Evolutionary conservation across 1,140 invertebrate genomes (phyloP).

Genomic region (Drosophila funebris): DNA sequence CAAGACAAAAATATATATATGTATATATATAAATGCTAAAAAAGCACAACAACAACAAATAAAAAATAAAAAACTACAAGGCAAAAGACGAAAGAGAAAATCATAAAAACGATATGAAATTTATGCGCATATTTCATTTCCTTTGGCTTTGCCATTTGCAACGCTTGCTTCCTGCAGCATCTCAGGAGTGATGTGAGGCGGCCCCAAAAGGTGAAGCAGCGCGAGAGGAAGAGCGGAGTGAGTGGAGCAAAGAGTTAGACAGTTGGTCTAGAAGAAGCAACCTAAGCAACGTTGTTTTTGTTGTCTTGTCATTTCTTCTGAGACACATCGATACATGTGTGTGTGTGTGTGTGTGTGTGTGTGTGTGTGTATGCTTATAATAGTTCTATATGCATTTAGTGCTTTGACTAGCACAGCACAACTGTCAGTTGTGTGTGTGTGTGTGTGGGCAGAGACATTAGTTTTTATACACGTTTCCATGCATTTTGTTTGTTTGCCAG

Average conservation of each 20-base stretch:
- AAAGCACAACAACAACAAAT: constrained; percentile 17
- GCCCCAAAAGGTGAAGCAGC: not conserved
- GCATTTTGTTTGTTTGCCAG: constrained; percentile 7
- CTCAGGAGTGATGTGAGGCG: not conserved
- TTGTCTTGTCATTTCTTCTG: constrained; percentile 35
- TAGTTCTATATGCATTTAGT: not conserved
- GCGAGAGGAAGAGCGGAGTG: not conserved
- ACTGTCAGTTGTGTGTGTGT: too few relatives aligned
- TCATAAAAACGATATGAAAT: constrained; percentile 80
- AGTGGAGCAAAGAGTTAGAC: not conserved
- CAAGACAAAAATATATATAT: constrained; percentile 30
- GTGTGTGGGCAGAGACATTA: not conserved
- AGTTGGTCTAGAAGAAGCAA: constrained; percentile 11
- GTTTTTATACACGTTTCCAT: not conserved
- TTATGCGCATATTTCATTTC: constrained; percentile 80
- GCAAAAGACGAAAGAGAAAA: constrained; percentile 52
- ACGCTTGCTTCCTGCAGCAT: constrained; percentile 45
- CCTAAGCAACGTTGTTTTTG: constrained; percentile 22
- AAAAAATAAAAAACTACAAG: constrained; percentile 50
- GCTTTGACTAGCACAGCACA: too few relatives aligned
- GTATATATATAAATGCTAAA: constrained; percentile 7
- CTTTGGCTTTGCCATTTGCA: constrained; percentile 49
- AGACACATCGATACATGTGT: constrained; percentile 19
- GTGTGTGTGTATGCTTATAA: constrained; percentile 12
- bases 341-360: constrained; percentile 23